A percentile compares a stretch with the other conserved stretches of the same genome.
Evolutionary conservation across 2,797 vertebrate genomes (phyloP).

Genomic region (Pseudochirops corinnae): DNA sequence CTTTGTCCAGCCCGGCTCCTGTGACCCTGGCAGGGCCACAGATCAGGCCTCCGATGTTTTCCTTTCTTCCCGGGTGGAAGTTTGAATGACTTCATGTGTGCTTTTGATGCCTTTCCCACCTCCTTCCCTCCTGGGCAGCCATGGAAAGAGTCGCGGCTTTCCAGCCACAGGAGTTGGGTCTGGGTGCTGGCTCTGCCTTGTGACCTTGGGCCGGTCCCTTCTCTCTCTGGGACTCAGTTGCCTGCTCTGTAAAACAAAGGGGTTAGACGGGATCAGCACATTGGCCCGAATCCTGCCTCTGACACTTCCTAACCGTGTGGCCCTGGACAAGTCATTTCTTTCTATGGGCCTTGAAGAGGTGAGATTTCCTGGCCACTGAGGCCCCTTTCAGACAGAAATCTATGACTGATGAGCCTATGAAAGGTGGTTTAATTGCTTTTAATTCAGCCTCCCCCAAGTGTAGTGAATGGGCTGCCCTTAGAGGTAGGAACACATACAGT

Average conservation of each 20-base stretch:
- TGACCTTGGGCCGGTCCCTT: neutral
- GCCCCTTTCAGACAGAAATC: neutral
- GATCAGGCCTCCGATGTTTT: conserved; percentile 82
- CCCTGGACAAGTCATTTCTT: neutral
- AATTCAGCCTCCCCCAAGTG: neutral
- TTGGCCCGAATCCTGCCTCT: neutral
- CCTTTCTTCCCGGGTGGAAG: conserved; percentile 81
- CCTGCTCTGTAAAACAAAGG: neutral
- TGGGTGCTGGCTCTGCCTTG: neutral
- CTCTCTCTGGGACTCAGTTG: neutral
- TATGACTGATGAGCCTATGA: neutral
- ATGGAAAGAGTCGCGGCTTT: neutral
- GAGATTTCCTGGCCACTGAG: neutral
- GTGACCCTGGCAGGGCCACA: conserved; percentile 72
- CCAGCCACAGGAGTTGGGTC: neutral
- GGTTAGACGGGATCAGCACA: neutral
- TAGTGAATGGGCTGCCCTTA: neutral
- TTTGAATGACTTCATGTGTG: conserved; percentile 80
- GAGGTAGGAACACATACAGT: neutral
- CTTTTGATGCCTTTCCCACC: conserved; percentile 67
- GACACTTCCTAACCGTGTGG: neutral
- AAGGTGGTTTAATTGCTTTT: neutral
- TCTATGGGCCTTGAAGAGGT: neutral
- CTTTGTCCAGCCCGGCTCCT: conserved; percentile 82
- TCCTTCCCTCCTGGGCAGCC: neutral